phyloP scores from a whole-genome alignment of 2,113 vertebrate genomes.

The Cyrtonyx montezumae region DNA sequence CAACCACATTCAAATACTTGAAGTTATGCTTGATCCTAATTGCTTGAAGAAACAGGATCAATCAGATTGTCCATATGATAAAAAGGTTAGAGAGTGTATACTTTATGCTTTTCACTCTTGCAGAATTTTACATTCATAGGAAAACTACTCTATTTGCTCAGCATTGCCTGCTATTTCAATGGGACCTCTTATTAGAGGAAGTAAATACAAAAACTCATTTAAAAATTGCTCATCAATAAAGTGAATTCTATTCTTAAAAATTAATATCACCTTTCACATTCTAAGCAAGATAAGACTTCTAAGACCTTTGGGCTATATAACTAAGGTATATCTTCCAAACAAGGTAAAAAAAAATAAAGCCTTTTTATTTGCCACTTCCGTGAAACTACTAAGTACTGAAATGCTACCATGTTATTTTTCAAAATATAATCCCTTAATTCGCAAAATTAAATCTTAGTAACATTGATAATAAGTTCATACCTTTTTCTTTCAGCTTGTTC shows the following conservation, averaged over 20 bases:
- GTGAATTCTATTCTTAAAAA: background rate
- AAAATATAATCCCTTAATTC: background rate
- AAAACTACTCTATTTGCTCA: background rate
- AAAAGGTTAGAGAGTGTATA: background rate
- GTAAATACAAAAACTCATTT: background rate
- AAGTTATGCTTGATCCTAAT: background rate
- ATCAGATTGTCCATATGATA: constrained; percentile 13
- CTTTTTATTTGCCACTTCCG: background rate
- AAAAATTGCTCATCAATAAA: background rate
- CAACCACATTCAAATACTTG: background rate
- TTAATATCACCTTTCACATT: background rate
- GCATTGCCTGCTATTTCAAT: background rate
- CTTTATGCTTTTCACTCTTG: constrained; percentile 19
- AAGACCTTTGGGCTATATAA: background rate
- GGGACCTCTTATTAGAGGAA: background rate
- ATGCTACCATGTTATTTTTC: background rate
- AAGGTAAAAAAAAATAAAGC: background rate
- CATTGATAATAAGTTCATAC: background rate
- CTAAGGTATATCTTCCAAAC: background rate
- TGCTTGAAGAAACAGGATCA: background rate
- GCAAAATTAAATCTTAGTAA: background rate
- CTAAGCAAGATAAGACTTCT: background rate
- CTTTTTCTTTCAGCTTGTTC: constrained; percentile 21
- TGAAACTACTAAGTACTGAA: background rate
- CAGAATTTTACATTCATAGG: constrained; percentile 4